Evolutionary conservation across 2,113 vertebrate genomes (phyloP), one percentile per base, ranked within the genome.

Genomic region (Anarrhichthys ocellatus): DNA sequence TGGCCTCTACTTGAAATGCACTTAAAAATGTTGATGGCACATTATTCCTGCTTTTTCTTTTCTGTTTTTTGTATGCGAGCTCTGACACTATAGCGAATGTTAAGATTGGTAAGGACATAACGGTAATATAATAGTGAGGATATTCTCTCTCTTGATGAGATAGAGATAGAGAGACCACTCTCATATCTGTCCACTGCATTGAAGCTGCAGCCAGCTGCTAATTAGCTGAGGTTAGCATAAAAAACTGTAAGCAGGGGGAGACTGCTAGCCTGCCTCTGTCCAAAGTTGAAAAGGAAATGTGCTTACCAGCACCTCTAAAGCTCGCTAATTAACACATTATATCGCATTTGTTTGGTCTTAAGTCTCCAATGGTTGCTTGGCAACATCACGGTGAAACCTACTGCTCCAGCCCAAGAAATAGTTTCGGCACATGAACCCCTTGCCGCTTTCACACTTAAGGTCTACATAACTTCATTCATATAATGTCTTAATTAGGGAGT

Each of bases 271-370:
- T 11, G 20, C 27, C 27, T 42, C 32, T 36, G 20, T 70, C 46
- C 67, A 52, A 18, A 40, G 34, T 40, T 58, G 0, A 50, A 69
- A 32, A 48, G 50, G 17, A 66, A 44, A 66, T 27, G 22, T 61
- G 59, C 59, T 63, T 34, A 54, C 24, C 20, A 36, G 50, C 61
- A 44, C 1, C 61, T 72, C 2, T 42, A 52, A 58, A 29, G 27
- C 22, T 22, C 38, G 42, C 59, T 56, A 56, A 72, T 80, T 72
- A 72, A 32, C 34, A 48, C 15, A 48, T 48, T 69, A 36, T 24
- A 46, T 34, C 2, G 1, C 6, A 27, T 66, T 66, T 59, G 70
- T 59, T 73, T 38, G 9, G 59, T 62, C 54, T 61, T 4, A 0
- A 59, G 50, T 59, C 52, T 46, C 27, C 9, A 14, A 22, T 50